A percentile compares a stretch with the other conserved stretches of the same genome.
Conservation (phyloP, 2,888 invertebrate genomes). For the Cremastobaeus sp. region DNA sequence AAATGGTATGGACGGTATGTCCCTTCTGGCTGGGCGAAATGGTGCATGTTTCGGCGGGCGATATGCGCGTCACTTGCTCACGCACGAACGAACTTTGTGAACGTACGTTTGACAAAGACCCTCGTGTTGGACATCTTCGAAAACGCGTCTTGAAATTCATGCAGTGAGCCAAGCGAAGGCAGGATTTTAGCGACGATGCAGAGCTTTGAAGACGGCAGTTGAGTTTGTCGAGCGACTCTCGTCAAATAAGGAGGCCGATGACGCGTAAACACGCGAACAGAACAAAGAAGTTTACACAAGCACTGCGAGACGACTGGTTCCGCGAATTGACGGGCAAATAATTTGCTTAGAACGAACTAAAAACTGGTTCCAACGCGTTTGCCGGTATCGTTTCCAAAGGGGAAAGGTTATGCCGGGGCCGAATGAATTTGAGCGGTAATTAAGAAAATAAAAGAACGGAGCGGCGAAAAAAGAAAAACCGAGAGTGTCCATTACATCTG, state of each 20-base stretch:
- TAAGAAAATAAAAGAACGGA: too few relatives aligned
- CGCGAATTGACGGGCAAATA: slow-evolving; percentile 46
- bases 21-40: neutral
- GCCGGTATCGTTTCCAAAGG: too few relatives aligned
- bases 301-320: slow-evolving; percentile 14
- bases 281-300: slow-evolving; percentile 43
- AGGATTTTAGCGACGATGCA: too few relatives aligned
- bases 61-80: slow-evolving; percentile 16
- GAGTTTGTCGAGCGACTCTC: slow-evolving; percentile 1
- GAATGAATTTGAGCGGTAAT: too few relatives aligned
- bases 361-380: neutral
- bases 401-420: too few relatives aligned
- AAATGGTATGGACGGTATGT: slow-evolving; percentile 10
- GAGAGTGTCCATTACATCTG: too few relatives aligned
- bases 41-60: neutral
- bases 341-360: slow-evolving; percentile 26
- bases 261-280: slow-evolving; percentile 34
- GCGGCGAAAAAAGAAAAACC: too few relatives aligned
- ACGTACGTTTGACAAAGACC: too few relatives aligned
- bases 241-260: slow-evolving; percentile 43
- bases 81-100: slow-evolving; percentile 41
- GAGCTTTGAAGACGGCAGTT: too few relatives aligned
- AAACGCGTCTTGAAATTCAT: slow-evolving; percentile 2
- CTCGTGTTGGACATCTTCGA: slow-evolving; percentile 15
- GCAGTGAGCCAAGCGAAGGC: too few relatives aligned